Evolutionary conservation across 2,888 invertebrate species (phyloP).

Genomic region (Orchesellides sinensis): DNA sequence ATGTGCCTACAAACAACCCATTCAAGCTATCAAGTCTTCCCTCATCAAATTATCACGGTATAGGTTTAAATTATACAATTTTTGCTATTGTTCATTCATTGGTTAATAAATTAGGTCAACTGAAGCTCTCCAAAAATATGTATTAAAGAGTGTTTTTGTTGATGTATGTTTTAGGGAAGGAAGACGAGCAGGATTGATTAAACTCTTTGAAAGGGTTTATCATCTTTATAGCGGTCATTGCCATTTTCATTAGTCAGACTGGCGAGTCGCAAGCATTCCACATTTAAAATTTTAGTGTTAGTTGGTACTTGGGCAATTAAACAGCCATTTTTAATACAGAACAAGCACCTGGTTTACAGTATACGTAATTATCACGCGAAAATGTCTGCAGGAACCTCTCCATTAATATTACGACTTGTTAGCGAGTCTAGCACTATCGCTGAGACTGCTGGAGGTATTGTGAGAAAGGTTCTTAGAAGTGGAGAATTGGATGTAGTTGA

Average conservation of each 20-base stretch:
- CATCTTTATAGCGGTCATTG: too few species aligned
- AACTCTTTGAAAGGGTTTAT: too few species aligned
- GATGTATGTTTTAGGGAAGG: too few species aligned
- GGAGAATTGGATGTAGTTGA: constrained; percentile 95
- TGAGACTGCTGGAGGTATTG: constrained; percentile 90
- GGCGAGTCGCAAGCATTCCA: not conserved
- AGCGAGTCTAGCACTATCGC: constrained; percentile 89
- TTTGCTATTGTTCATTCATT: too few species aligned
- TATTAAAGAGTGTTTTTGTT: too few species aligned
- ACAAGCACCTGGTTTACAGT: not conserved
- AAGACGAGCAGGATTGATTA: too few species aligned
- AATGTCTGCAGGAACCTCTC: constrained; percentile 75
- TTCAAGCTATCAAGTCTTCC: too few species aligned
- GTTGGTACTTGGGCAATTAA: not conserved
- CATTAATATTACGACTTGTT: constrained; percentile 84
- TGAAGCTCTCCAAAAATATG: too few species aligned
- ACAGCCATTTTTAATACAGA: not conserved
- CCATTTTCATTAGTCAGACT: constrained; percentile 4
- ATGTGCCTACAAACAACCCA: too few species aligned
- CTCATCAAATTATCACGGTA: too few species aligned
- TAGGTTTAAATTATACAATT: too few species aligned
- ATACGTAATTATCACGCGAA: not conserved
- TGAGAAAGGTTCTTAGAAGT: constrained; percentile 91
- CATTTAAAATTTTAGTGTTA: constrained; percentile 14
- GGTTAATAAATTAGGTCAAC: too few species aligned